Evolutionary conservation across 2,113 vertebrate genomes (phyloP).

Genomic region (Labrus mixtus): DNA sequence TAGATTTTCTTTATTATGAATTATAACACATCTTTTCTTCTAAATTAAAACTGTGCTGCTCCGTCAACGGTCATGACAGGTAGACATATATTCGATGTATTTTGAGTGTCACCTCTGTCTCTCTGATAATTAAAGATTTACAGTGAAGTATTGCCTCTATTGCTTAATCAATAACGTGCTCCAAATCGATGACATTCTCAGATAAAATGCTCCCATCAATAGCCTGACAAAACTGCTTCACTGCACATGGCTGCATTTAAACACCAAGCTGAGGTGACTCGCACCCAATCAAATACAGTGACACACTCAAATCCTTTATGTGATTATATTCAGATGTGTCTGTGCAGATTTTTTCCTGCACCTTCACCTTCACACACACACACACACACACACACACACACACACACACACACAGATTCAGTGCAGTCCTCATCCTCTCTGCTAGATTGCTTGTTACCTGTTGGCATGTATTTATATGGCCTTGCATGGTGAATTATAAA

Average conservation of each 20-base stretch:
- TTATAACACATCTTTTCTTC: background rate
- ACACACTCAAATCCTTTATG: constrained; percentile 10
- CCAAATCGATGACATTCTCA: constrained; percentile 48
- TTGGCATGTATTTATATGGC: constrained; percentile 96
- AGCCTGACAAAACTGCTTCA: constrained; percentile 27
- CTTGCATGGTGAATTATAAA: constrained; percentile 89
- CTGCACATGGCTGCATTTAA: constrained; percentile 1
- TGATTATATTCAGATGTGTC: constrained; percentile 45
- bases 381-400: constrained; percentile 41
- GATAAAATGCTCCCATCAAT: constrained; percentile 52
- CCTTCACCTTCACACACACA: constrained; percentile 24
- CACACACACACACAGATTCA: constrained; percentile 35
- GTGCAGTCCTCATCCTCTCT: constrained; percentile 68
- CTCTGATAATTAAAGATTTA: constrained; percentile 58
- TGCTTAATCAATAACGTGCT: constrained; percentile 56
- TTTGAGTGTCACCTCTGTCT: constrained; percentile 6
- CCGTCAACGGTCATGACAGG: background rate
- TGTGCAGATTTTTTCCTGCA: constrained; percentile 27
- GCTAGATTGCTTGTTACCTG: constrained; percentile 96
- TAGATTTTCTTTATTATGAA: constrained; percentile 3
- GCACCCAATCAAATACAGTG: constrained; percentile 24
- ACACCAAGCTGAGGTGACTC: constrained; percentile 23
- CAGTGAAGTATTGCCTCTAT: constrained; percentile 26
- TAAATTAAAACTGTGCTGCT: background rate
- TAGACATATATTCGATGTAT: constrained; percentile 32